These are phyloP conservation scores for Fregata magnificens DNA, from an alignment of 2,113 vertebrate genomes.

Conservation along the genomic window DNA sequence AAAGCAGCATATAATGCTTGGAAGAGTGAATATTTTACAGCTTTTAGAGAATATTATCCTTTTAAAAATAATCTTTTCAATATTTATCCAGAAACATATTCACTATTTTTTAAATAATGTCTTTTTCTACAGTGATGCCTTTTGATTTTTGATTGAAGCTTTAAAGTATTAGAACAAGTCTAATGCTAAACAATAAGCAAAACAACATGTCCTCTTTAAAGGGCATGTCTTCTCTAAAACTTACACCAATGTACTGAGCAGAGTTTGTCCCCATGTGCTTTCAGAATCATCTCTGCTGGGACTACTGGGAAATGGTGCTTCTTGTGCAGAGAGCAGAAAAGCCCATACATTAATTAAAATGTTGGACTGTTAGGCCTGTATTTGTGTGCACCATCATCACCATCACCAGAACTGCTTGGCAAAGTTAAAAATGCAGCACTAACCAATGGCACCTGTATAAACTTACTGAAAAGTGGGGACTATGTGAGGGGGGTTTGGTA, in stretches of 20 bases:
- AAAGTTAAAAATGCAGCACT: background rate
- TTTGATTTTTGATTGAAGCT: background rate
- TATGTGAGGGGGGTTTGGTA: accelerated
- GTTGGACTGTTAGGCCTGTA: background rate
- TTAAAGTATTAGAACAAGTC: background rate
- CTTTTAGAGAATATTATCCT: background rate
- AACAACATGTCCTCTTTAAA: background rate
- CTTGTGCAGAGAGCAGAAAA: background rate
- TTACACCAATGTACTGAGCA: background rate
- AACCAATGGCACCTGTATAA: background rate
- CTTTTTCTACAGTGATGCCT: background rate
- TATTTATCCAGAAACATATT: background rate
- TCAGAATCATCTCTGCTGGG: background rate
- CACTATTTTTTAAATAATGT: background rate
- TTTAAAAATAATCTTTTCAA: background rate
- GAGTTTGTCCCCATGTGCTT: background rate
- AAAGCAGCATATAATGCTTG: background rate
- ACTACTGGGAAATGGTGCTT: background rate
- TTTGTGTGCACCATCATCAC: background rate
- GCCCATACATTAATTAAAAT: background rate
- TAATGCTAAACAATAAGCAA: background rate
- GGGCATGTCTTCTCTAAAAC: background rate
- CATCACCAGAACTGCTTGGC: background rate
- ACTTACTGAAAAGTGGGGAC: background rate
- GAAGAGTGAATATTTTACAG: background rate